phyloP scores from a whole-genome alignment of 2,888 invertebrate species.

The Nomada goodeniana region DNA sequence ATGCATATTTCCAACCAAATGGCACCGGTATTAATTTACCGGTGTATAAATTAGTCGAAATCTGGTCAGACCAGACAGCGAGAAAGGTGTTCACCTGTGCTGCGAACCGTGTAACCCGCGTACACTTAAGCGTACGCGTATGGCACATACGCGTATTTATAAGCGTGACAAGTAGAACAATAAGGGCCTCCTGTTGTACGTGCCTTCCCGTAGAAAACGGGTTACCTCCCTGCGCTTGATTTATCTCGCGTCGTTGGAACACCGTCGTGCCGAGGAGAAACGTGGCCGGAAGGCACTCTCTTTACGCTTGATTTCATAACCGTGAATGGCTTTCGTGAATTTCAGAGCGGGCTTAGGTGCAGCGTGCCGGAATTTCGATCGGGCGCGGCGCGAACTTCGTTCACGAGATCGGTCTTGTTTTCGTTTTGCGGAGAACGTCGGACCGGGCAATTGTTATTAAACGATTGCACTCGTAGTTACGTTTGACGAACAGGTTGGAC shows the following conservation, averaged over 20 bases:
- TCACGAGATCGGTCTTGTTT: background rate
- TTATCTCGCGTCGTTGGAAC: constrained; percentile 63
- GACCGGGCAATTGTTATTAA: no score
- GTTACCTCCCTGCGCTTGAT: constrained; percentile 60
- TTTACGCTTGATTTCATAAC: constrained; percentile 48
- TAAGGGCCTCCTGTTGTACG: constrained; percentile 63
- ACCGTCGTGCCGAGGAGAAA: constrained; percentile 40
- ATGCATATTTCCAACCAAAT: constrained; percentile 47
- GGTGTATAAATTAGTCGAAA: constrained; percentile 67
- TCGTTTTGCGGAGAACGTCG: background rate
- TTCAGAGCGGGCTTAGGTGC: background rate
- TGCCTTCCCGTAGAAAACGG: constrained; percentile 51
- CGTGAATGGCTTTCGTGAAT: constrained; percentile 23
- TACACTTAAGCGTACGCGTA: constrained; percentile 4
- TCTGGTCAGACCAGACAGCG: constrained; percentile 55
- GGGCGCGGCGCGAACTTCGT: background rate
- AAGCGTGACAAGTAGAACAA: constrained; percentile 70
- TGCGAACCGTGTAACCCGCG: constrained; percentile 25
- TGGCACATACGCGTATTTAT: constrained; percentile 67
- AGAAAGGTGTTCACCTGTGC: constrained; percentile 52
- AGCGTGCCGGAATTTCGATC: background rate
- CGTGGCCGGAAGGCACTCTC: constrained; percentile 40
- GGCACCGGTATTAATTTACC: constrained; percentile 63
- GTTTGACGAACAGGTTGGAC: no score
- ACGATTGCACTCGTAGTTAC: no score